These are phyloP conservation scores for Episyrphus balteatus DNA, from an alignment of 1,140 invertebrate genomes.

Conservation along the genomic window DNA sequence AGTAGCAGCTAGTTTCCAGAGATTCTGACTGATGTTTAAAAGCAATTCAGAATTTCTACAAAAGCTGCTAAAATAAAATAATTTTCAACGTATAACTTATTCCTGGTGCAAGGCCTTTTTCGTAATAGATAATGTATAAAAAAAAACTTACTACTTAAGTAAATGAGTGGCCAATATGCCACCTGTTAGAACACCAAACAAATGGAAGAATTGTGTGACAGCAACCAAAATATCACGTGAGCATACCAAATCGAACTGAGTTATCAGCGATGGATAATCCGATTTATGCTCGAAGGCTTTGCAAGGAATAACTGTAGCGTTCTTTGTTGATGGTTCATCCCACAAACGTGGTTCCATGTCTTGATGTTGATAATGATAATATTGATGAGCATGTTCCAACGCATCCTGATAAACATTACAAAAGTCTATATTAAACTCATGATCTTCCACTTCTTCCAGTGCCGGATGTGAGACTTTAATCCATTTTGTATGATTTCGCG, in stretches of 20 bases:
- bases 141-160: slow-evolving; percentile 34
- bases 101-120: too few relatives aligned
- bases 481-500: slow-evolving; percentile 30
- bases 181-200: slow-evolving; percentile 37
- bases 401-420: slow-evolving; percentile 34
- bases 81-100: neutral
- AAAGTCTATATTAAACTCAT: slow-evolving; percentile 33
- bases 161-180: slow-evolving; percentile 36
- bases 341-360: slow-evolving; percentile 24
- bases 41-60: neutral
- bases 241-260: slow-evolving; percentile 37
- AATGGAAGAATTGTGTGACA: slow-evolving; percentile 38
- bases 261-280: slow-evolving; percentile 31
- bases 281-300: slow-evolving; percentile 27
- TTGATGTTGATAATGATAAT: slow-evolving; percentile 24
- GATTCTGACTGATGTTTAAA: too few relatives aligned
- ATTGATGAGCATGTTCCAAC: slow-evolving; percentile 30
- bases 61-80: neutral
- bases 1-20: too few relatives aligned
- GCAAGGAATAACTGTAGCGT: slow-evolving; percentile 29
- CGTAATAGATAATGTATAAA: too few relatives aligned
- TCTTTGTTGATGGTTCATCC: slow-evolving; percentile 23
- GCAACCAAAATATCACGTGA: slow-evolving; percentile 37
- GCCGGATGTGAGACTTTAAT: slow-evolving; percentile 35
- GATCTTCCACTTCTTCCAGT: slow-evolving; percentile 28